Evolutionary conservation across 2,113 vertebrate genomes (phyloP), one percentile per base, ranked within the genome.

Genomic region (Rhinichthys klamathensis): DNA sequence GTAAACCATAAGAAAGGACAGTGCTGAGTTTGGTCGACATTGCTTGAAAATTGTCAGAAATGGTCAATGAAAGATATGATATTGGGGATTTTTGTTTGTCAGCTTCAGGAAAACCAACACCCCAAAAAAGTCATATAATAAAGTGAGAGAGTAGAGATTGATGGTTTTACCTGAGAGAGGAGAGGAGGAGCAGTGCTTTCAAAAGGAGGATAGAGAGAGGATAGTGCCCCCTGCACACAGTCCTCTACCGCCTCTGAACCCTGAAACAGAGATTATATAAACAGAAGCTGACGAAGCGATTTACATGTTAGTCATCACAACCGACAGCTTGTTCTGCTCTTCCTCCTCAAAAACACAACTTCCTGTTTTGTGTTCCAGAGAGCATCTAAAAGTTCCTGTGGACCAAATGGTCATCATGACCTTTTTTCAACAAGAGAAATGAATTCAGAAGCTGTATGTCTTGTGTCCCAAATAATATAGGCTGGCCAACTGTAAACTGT

Each of bases 231-330:
- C 94, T 98, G 97, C n/a, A 98, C 96, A 77, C 97, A 98, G 88
- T 97, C 97, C 90, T 98, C 97, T 92, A 98, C 96, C 3, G 97
- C 96, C 91, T 97, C 96, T 4, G 96, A 96, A 90, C 96, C 96
- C 97, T 97, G 90, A 35, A 70, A 89, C 77, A 89, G 1, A 85
- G 67, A 51, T 72, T 32, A 70, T 7, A 82, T 63, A 30, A 61
- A 69, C 27, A 67, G 7, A n/a, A 23, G 23, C 76, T 32, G 46
- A 76, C 18, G 9, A 76, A 13, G 23, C 8, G 4, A 30, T 82
- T 86, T 11, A 60, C 27, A 80, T 27, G 30, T 65, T 60, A 79
- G 7, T 63, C 60, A 56, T 44, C 23, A 60, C 13, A 63, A 86
- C 89, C 85, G 90, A 80, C 78, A 73, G 87, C 88, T 88, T 84